Conservation (phyloP, 2,888 invertebrate species). For the Heliothis peltigera region DNA sequence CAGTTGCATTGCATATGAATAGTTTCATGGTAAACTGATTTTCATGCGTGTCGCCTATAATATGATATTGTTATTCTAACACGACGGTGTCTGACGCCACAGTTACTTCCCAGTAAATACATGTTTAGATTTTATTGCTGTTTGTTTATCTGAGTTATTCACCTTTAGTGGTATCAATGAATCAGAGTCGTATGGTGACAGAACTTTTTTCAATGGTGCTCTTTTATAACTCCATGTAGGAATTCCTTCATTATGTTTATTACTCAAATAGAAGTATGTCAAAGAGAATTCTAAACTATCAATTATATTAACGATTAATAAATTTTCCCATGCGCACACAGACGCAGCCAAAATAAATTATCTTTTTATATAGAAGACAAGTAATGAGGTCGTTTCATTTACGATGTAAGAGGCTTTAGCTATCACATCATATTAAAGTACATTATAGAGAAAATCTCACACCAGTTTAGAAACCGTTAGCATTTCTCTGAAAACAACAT, state of each 20-base stretch:
- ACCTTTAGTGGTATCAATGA: conserved; percentile 46
- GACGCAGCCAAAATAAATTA: too few species aligned
- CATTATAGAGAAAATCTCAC: too few species aligned
- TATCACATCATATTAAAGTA: too few species aligned
- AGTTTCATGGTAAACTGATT: conserved; percentile 60
- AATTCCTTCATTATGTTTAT: too few species aligned
- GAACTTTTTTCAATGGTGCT: neutral
- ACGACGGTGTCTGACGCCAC: conserved; percentile 51
- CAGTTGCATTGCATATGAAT: conserved; percentile 55
- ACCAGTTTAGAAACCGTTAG: conserved; percentile 22
- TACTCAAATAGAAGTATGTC: too few species aligned
- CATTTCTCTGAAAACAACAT: conserved; percentile 11
- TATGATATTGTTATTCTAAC: conserved; percentile 68
- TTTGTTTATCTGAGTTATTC: conserved; percentile 55
- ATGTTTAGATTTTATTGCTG: conserved; percentile 48
- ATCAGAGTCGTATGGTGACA: conserved; percentile 5
- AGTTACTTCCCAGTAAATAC: conserved; percentile 64
- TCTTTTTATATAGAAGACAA: too few species aligned
- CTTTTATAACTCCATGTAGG: neutral
- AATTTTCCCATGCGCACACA: too few species aligned
- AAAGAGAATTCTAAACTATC: too few species aligned
- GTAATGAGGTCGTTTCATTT: too few species aligned
- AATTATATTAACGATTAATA: too few species aligned
- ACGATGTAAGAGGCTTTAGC: too few species aligned
- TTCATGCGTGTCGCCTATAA: conserved; percentile 59